phyloP scores from a whole-genome alignment of 1,140 invertebrate genomes.

The Plectrocnemia conspersa region DNA sequence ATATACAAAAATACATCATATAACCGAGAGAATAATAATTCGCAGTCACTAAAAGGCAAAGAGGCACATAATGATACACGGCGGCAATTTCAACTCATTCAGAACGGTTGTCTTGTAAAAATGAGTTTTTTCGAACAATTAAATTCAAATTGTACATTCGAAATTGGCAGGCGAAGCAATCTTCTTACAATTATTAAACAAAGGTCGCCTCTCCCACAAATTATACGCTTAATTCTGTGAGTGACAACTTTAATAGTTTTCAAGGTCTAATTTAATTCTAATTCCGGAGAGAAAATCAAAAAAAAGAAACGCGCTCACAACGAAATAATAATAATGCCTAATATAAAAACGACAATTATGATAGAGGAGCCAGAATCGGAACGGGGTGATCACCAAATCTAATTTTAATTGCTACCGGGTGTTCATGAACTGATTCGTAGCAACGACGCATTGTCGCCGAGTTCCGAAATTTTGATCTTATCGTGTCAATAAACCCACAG shows the following conservation, averaged over 20 bases:
- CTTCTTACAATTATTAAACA: background rate
- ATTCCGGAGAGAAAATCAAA: constrained; percentile 13
- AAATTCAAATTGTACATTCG: too few relatives aligned
- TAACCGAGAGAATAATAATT: too few relatives aligned
- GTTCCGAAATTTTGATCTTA: too few relatives aligned
- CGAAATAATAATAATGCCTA: too few relatives aligned
- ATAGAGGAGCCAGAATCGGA: constrained; percentile 3
- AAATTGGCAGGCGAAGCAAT: too few relatives aligned
- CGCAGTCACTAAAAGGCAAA: constrained; percentile 3
- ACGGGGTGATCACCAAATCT: constrained; percentile 25
- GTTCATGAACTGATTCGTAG: background rate
- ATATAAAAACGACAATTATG: constrained; percentile 13
- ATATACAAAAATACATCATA: too few relatives aligned
- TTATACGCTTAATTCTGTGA: constrained; percentile 19
- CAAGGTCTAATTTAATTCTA: constrained; percentile 26
- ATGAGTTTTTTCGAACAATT: too few relatives aligned
- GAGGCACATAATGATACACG: constrained; percentile 9
- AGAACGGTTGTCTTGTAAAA: too few relatives aligned
- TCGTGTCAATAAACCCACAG: too few relatives aligned
- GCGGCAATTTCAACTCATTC: too few relatives aligned
- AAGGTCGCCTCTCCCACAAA: constrained; percentile 7
- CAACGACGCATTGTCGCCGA: too few relatives aligned
- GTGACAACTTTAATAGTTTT: constrained; percentile 22
- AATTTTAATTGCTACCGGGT: constrained; percentile 20
- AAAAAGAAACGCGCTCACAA: constrained; percentile 3